A percentile compares a stretch with the other conserved stretches of the same genome.
phyloP scores from a whole-genome alignment of 2,797 vertebrate species.

The Pygocentrus nattereri region DNA sequence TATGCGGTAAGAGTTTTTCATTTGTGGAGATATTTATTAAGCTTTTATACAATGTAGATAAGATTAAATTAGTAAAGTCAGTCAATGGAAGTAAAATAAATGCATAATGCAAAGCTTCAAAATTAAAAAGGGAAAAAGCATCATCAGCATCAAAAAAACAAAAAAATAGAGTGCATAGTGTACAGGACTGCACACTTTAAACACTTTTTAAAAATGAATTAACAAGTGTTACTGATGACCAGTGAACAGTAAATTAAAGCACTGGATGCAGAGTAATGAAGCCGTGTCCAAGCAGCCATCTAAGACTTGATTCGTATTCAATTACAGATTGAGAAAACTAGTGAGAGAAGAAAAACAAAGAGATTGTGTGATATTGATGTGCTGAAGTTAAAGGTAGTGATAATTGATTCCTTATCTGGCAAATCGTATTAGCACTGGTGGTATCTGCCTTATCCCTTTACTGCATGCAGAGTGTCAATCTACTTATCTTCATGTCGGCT shows the following conservation, averaged over 20 bases:
- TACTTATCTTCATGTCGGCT: slow-evolving; percentile 34
- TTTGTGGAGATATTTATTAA: background rate
- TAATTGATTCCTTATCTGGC: slow-evolving; percentile 55
- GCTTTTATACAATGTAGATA: background rate
- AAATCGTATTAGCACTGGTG: slow-evolving; percentile 34
- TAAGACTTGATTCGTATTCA: slow-evolving; percentile 1
- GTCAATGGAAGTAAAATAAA: background rate
- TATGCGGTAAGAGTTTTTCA: background rate
- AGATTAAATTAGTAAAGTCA: background rate
- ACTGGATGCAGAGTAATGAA: background rate
- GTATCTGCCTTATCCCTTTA: slow-evolving; percentile 32
- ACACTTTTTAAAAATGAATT: background rate
- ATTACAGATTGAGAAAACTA: slow-evolving; percentile 12
- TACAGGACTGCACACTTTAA: background rate
- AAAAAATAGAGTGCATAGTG: background rate
- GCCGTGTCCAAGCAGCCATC: background rate
- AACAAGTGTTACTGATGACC: background rate
- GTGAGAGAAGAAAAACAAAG: background rate
- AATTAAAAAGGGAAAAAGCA: background rate
- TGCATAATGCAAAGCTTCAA: background rate
- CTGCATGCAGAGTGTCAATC: slow-evolving; percentile 16
- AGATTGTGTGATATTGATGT: slow-evolving; percentile 11
- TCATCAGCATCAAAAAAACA: too few relatives aligned
- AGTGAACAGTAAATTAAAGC: background rate
- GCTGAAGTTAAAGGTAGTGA: slow-evolving; percentile 30